Evolutionary conservation across 2,113 vertebrate genomes (phyloP), one percentile per base, ranked within the genome.

Genomic region (Smithornis capensis): DNA sequence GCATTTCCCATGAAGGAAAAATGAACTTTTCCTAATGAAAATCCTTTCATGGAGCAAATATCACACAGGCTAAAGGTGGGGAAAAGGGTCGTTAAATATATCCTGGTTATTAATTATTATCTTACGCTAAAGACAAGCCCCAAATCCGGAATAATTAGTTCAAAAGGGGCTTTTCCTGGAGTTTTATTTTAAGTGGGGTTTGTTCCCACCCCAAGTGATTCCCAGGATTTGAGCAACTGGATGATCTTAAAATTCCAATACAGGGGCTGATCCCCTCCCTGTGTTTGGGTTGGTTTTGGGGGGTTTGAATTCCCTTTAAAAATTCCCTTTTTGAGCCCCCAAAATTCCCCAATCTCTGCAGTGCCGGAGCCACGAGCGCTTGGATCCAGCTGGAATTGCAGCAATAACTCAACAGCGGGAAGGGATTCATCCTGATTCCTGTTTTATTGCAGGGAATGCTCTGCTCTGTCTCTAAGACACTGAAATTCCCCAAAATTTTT

Each of bases 21-120:
- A 52, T 10, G 60, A 52, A 85, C 82, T 44, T 19, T 86, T 76
- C 31, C 92, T 89, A 79, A 89, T 84, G 93, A 77, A 83, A 89
- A 75, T 29, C 22, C 31, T 25, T 79, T 83, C 68, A 70, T 5
- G 4, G 74, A 52, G 14, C 64, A 81, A 95, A 82, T 38, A 27
- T 47, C 83, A 59, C n/a, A 52, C 31, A 40, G 56, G 24, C 71
- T 77, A 52, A 79, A 92, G 47, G 78, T 24, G 81, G 82, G 37
- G 60, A 69, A 78, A 92, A 63, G 19, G 40, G 60, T 75, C 74
- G 56, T 91, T 87, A 92, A 94, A 81, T 78, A 63, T 74, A 35
- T 57, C 86, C 49, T 38, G 49, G 60, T 84, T 90, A 38, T 78
- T 80, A 86, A 90, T n/a, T 56, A 37, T 52, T 85, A 85, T 71